Evolutionary conservation across 2,113 vertebrate species (phyloP).

Genomic region (Callipepla squamata): DNA sequence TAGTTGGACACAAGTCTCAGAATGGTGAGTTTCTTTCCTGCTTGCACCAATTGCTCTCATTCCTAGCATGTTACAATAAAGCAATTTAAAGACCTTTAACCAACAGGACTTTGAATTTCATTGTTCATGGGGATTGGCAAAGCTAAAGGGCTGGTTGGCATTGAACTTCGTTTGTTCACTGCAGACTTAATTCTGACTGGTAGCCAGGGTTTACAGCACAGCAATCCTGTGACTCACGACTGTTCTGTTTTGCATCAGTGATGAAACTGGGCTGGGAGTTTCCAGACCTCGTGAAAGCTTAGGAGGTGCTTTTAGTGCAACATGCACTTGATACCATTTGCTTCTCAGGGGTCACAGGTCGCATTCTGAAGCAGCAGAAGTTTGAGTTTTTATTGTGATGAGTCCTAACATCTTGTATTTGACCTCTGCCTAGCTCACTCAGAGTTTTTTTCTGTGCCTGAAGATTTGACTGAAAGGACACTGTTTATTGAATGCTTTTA

Average conservation of each 20-base stretch:
- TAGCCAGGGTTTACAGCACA: background rate
- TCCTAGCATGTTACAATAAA: background rate
- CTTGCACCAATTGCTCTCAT: background rate
- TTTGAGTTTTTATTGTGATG: slow-evolving; percentile 47
- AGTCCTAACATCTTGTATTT: background rate
- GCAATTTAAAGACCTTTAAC: slow-evolving; percentile 13
- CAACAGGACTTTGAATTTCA: slow-evolving; percentile 17
- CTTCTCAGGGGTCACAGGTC: slow-evolving; percentile 30
- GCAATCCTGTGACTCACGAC: background rate
- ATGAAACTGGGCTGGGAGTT: slow-evolving; percentile 18
- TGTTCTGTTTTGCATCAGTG: background rate
- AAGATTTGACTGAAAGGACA: background rate
- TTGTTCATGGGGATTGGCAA: slow-evolving; percentile 5
- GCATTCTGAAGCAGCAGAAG: slow-evolving; percentile 31
- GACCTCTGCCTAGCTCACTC: background rate
- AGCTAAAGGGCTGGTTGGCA: background rate
- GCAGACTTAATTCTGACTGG: background rate
- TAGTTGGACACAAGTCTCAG: background rate
- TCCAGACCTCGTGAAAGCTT: slow-evolving; percentile 21
- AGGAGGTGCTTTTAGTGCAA: slow-evolving; percentile 32
- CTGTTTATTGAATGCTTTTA: slow-evolving; percentile 34
- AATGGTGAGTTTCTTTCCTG: background rate
- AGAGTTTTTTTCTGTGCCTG: background rate
- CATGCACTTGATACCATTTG: background rate
- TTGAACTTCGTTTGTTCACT: slow-evolving; percentile 31